These are phyloP conservation scores for Acestrorhynchus altus DNA, from an alignment of 2,797 vertebrate genomes.

Conservation along the genomic window DNA sequence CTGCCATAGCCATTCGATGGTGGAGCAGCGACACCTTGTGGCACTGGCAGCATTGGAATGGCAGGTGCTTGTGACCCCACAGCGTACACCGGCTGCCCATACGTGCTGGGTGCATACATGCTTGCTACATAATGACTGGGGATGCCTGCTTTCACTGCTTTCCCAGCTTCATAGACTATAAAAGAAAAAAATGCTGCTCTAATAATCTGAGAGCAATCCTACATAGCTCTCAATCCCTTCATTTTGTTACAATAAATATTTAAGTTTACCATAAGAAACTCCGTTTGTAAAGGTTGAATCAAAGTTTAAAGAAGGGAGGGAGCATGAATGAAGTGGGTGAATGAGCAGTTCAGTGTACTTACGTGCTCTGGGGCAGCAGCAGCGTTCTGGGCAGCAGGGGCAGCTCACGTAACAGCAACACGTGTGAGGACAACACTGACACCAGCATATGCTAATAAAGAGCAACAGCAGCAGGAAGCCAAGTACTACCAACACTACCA, in stretches of 20 bases:
- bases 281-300: too few species aligned
- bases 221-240: too few species aligned
- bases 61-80: slow-evolving; percentile 55
- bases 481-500: slow-evolving; percentile 85
- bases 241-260: too few species aligned
- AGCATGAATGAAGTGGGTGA: background rate
- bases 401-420: slow-evolving; percentile 92
- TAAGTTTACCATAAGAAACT: background rate
- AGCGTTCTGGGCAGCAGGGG: slow-evolving; percentile 89
- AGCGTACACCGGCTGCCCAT: slow-evolving; percentile 76
- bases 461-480: slow-evolving; percentile 81
- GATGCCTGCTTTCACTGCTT: slow-evolving; percentile 85
- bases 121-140: slow-evolving; percentile 80
- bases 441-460: slow-evolving; percentile 90
- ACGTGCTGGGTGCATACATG: slow-evolving; percentile 79
- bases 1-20: slow-evolving; percentile 77
- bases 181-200: background rate
- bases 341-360: slow-evolving; percentile 63
- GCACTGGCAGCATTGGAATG: slow-evolving; percentile 75
- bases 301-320: background rate
- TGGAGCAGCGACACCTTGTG: slow-evolving; percentile 59
- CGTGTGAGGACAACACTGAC: slow-evolving; percentile 92
- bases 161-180: slow-evolving; percentile 89
- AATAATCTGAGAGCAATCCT: too few species aligned
- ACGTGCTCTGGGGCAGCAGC: slow-evolving; percentile 91